phyloP scores from a whole-genome alignment of 2,113 vertebrate genomes.

The Brienomyrus brachyistius region DNA sequence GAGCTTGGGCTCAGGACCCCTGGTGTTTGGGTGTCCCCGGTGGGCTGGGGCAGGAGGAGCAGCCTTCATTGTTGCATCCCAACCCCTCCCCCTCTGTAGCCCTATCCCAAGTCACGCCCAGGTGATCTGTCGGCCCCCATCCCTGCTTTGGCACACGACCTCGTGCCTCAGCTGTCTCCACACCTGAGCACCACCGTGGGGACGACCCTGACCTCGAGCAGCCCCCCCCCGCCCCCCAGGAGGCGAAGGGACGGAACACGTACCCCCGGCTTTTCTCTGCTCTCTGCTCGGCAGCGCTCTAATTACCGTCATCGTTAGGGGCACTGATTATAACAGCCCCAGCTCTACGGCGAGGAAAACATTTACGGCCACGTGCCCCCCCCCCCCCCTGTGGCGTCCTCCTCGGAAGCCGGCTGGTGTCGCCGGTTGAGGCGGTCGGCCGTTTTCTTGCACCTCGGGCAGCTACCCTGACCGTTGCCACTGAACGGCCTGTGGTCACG shows the following conservation, averaged over 20 bases:
- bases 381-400: not conserved
- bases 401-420: not conserved
- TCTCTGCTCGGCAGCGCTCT: not conserved
- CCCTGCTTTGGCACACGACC: slow-evolving; percentile 3
- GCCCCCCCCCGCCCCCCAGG: not conserved
- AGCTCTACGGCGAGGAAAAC: not conserved
- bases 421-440: not conserved
- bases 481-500: not conserved
- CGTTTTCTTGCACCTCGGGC: not conserved
- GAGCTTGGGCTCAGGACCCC: not conserved
- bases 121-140: slow-evolving; percentile 8
- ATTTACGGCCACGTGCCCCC: not conserved
- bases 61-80: not conserved
- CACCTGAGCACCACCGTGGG: slow-evolving; percentile 13
- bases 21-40: not conserved
- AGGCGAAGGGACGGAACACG: not conserved
- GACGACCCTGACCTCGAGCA: not conserved
- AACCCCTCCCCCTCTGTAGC: not conserved
- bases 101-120: slow-evolving; percentile 4
- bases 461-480: not conserved
- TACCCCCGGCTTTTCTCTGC: not conserved
- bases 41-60: not conserved
- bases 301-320: slow-evolving; percentile 1
- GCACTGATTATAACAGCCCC: not conserved
- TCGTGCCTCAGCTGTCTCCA: slow-evolving; percentile 9